phyloP scores from a whole-genome alignment of 1,140 invertebrate species.

The Lordiphosa mommai region DNA sequence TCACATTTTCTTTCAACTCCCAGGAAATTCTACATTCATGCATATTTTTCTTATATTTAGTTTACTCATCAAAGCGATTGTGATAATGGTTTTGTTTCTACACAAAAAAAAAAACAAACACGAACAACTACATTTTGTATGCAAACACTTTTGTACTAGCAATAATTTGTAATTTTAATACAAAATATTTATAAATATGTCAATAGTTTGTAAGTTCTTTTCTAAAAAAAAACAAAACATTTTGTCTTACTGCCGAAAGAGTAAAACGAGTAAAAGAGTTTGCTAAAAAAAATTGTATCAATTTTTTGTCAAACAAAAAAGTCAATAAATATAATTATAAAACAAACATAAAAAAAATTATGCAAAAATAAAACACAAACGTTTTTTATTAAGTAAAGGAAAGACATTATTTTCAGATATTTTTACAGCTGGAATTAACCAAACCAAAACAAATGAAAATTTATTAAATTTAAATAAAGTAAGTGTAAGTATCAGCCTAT shows the following conservation, averaged over 20 bases:
- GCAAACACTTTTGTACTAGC: conserved; percentile 34
- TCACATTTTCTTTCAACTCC: conserved; percentile 14
- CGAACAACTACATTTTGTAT: conserved; percentile 28
- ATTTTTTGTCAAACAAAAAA: conserved; percentile 66
- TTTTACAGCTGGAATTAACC: no score
- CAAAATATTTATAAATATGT: no score
- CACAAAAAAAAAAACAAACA: conserved; percentile 28
- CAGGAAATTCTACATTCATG: conserved; percentile 5
- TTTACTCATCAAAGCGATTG: conserved; percentile 79
- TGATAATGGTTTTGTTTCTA: conserved; percentile 78
- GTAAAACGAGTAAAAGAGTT: conserved; percentile 25
- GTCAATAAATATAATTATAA: conserved; percentile 34
- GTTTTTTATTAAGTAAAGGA: neutral
- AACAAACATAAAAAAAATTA: conserved; percentile 14
- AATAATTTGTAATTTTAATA: conserved; percentile 24
- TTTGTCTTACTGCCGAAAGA: no score
- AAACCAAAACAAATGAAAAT: no score
- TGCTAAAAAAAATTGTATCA: conserved; percentile 70
- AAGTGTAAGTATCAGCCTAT: no score
- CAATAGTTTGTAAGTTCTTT: conserved; percentile 39
- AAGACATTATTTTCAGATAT: no score
- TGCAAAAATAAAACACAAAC: neutral
- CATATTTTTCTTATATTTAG: conserved; percentile 18
- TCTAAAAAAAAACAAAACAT: conserved; percentile 18
- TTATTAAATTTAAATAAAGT: no score